Evolutionary conservation across 2,888 invertebrate genomes (phyloP).

Genomic region (Microchrysa polita): DNA sequence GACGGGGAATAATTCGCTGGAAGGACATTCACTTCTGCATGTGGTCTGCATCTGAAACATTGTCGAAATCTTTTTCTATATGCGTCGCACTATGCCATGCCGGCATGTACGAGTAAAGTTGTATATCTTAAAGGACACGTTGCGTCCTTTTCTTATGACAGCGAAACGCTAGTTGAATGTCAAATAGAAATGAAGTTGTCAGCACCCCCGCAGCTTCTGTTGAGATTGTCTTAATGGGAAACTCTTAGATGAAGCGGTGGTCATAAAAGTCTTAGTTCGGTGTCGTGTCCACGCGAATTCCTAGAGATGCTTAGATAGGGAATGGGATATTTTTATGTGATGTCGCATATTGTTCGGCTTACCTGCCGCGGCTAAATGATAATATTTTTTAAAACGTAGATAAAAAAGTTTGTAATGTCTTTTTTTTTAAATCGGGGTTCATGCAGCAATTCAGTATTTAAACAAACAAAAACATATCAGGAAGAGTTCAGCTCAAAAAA

Average conservation of each 20-base stretch:
- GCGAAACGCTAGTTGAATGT: conserved; percentile 32
- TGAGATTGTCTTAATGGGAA: conserved; percentile 35
- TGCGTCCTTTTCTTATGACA: background rate
- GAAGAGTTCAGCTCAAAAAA: too few relatives aligned
- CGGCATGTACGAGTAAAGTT: too few relatives aligned
- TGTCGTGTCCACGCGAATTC: too few relatives aligned
- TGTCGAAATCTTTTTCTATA: conserved; percentile 11
- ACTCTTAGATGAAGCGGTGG: conserved; percentile 9
- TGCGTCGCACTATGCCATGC: conserved; percentile 5
- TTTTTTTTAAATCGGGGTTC: too few relatives aligned
- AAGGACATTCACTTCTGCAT: conserved; percentile 40
- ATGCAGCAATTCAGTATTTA: too few relatives aligned
- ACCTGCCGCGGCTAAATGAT: background rate
- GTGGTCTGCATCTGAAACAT: conserved; percentile 37
- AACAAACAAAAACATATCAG: too few relatives aligned
- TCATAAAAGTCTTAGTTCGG: conserved; percentile 5
- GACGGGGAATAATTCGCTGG: conserved; percentile 30
- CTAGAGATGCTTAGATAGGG: too few relatives aligned
- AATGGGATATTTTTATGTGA: too few relatives aligned
- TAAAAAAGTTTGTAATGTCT: too few relatives aligned
- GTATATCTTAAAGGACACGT: conserved; percentile 1
- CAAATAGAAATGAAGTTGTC: conserved; percentile 42
- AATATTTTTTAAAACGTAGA: too few relatives aligned
- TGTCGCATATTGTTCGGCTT: conserved; percentile 9
- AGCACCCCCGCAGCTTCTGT: conserved; percentile 37